Evolutionary conservation across 2,797 vertebrate species (phyloP).

Genomic region (Sarcoramphus papa): DNA sequence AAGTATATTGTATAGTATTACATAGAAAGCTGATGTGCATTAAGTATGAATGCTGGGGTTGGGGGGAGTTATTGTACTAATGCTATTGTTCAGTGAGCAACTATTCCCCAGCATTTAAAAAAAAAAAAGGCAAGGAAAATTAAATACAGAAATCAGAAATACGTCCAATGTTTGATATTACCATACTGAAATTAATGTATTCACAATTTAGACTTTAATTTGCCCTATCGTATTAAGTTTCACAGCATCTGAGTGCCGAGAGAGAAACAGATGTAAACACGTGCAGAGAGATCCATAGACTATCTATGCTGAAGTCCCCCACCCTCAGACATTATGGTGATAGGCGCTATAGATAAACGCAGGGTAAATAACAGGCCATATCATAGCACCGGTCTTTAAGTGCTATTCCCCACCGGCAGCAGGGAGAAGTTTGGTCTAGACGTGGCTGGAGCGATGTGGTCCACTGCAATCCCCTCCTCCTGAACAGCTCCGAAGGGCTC

Average conservation of each 20-base stretch:
- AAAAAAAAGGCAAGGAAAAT: conserved; percentile 33
- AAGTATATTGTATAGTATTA: conserved; percentile 13
- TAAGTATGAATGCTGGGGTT: conserved; percentile 22
- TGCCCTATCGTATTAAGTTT: neutral
- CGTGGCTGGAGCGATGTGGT: neutral
- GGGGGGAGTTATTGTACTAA: conserved; percentile 12
- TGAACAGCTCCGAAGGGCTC: neutral
- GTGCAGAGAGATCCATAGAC: neutral
- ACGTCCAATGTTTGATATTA: conserved; percentile 47
- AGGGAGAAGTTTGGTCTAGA: neutral
- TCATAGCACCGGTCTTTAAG: neutral
- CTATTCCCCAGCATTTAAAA: conserved; percentile 7
- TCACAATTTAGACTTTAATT: conserved; percentile 20
- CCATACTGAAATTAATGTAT: conserved; percentile 18
- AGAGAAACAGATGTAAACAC: neutral
- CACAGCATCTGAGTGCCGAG: neutral
- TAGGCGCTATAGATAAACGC: neutral
- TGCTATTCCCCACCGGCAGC: neutral
- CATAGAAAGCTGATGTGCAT: conserved; percentile 38
- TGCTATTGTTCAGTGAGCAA: conserved; percentile 31
- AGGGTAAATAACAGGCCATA: neutral
- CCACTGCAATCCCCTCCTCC: neutral
- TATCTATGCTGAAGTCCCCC: neutral
- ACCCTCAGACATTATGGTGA: neutral
- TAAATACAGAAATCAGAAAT: conserved; percentile 58